Evolutionary conservation across 2,797 vertebrate species (phyloP).

Genomic region (Spheniscus humboldti): DNA sequence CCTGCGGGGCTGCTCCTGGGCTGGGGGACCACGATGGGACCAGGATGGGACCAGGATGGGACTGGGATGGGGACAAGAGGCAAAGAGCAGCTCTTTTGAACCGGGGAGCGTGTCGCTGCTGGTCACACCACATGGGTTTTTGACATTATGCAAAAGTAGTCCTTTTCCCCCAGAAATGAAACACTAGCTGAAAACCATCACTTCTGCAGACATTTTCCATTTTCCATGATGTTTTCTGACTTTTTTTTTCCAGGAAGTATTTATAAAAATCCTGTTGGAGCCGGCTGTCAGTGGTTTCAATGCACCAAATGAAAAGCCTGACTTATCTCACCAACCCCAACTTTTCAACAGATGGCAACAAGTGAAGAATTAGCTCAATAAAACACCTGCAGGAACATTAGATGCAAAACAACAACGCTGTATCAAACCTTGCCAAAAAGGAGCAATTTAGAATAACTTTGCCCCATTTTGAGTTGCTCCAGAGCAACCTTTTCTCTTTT

Average conservation of each 20-base stretch:
- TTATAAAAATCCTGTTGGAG: neutral
- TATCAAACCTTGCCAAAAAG: neutral
- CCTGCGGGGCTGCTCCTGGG: neutral
- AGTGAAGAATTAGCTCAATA: constrained; percentile 28
- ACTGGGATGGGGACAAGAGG: neutral
- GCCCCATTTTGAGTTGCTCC: neutral
- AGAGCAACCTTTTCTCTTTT: neutral
- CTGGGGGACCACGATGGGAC: neutral
- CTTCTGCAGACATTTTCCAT: neutral
- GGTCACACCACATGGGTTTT: neutral
- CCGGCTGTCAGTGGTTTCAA: neutral
- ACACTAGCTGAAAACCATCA: neutral
- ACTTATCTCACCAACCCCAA: neutral
- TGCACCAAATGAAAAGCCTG: neutral
- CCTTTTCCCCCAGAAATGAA: neutral
- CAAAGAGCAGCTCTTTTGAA: neutral
- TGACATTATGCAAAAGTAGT: neutral
- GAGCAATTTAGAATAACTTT: neutral
- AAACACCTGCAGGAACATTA: constrained; percentile 10
- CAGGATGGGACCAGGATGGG: neutral
- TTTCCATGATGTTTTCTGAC: neutral
- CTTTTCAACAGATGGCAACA: neutral
- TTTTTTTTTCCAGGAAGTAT: neutral
- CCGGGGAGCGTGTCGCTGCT: accelerated
- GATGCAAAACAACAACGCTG: neutral